Evolutionary conservation across 2,888 invertebrate genomes (phyloP).

Genomic region (Cartodere bifasciata): DNA sequence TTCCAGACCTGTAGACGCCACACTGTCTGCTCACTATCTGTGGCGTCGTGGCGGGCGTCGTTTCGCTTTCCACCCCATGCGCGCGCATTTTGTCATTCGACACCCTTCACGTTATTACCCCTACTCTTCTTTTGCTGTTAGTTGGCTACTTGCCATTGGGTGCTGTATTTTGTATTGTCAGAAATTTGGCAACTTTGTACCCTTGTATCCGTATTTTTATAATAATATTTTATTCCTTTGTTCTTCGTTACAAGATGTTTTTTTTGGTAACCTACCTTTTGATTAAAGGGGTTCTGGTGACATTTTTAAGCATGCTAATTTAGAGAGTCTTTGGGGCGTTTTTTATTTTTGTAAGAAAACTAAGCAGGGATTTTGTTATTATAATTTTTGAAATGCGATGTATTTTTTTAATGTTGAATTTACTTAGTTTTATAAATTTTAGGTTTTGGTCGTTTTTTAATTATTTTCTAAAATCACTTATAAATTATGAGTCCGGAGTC

Average conservation of each 20-base stretch:
- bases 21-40: constrained; percentile 40
- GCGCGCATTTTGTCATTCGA: constrained; percentile 36
- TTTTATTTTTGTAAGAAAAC: too few relatives aligned
- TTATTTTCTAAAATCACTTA: too few relatives aligned
- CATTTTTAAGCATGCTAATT: constrained; percentile 1
- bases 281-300: background rate
- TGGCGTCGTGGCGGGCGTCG: constrained; percentile 47
- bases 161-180: constrained; percentile 26
- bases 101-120: constrained; percentile 25
- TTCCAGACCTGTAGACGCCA: constrained; percentile 36
- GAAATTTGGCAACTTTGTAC: constrained; percentile 25
- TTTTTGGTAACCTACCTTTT: background rate
- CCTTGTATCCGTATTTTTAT: constrained; percentile 6
- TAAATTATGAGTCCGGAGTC: too few relatives aligned
- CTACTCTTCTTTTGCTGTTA: constrained; percentile 29
- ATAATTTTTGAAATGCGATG: too few relatives aligned
- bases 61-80: constrained; percentile 46
- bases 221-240: constrained; percentile 2
- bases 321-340: too few relatives aligned
- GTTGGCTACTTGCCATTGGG: constrained; percentile 24
- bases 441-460: too few relatives aligned
- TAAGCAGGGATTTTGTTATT: too few relatives aligned
- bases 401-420: too few relatives aligned
- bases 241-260: constrained; percentile 1
- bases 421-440: too few relatives aligned